A percentile compares a stretch with the other conserved stretches of the same genome.
phyloP scores from a whole-genome alignment of 1,140 invertebrate species.

The Harlomillsia oculata region DNA sequence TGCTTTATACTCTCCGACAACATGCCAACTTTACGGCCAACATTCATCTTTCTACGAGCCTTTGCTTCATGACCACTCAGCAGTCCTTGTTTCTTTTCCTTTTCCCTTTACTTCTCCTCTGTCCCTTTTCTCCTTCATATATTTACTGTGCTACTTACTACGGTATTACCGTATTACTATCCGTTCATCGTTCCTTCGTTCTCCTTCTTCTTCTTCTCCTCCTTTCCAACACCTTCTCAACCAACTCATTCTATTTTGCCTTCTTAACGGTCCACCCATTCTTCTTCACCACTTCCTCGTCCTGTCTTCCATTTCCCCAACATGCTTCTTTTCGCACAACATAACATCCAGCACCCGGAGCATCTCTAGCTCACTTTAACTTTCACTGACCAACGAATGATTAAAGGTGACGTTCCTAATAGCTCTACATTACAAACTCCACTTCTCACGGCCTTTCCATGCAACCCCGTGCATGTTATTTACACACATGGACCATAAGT shows the following conservation, averaged over 20 bases:
- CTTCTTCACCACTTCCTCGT: neutral
- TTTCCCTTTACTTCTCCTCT: neutral
- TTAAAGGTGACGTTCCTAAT: too few species aligned
- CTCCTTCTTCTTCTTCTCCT: neutral
- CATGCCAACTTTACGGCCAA: conserved; percentile 1
- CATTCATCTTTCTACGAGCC: conserved; percentile 6
- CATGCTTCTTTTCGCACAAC: too few species aligned
- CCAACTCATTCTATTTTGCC: neutral
- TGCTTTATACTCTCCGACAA: conserved; percentile 1
- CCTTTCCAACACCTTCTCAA: neutral
- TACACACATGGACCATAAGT: too few species aligned
- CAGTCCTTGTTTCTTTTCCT: neutral
- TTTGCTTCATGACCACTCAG: neutral
- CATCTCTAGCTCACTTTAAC: neutral
- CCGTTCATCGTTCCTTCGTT: neutral
- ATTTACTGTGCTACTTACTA: too few species aligned
- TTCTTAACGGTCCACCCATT: neutral
- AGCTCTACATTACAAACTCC: too few species aligned
- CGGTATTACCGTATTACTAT: too few species aligned
- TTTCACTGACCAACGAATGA: neutral
- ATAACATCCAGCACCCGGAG: neutral
- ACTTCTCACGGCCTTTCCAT: too few species aligned
- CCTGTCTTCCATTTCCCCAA: too few species aligned
- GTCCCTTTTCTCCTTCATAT: too few species aligned
- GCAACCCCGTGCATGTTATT: too few species aligned